Percentiles rank a stretch among this genome's conserved stretches.
These are phyloP conservation scores for Cryptosula pallasiana DNA, from an alignment of 2,888 invertebrate species.

Conservation along the genomic window DNA sequence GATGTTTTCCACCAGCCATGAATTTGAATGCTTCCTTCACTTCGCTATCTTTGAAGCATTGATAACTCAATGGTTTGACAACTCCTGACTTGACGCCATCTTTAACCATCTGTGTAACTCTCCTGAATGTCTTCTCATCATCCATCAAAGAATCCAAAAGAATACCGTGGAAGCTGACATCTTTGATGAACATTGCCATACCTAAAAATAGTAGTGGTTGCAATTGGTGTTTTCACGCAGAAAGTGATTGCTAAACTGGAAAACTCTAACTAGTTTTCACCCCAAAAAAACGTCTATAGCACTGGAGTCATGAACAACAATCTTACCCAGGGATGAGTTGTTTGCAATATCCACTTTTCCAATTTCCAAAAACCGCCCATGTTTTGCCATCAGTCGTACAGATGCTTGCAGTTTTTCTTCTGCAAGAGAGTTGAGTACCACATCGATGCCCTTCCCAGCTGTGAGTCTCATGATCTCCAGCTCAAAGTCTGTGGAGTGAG, in stretches of 20 bases:
- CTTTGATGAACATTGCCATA: slow-evolving; percentile 91
- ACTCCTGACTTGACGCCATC: slow-evolving; percentile 83
- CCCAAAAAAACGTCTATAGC: too few relatives aligned
- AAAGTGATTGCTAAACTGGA: too few relatives aligned
- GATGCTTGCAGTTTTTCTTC: slow-evolving; percentile 91
- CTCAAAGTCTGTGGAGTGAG: too few relatives aligned
- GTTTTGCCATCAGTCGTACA: slow-evolving; percentile 80
- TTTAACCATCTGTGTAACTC: slow-evolving; percentile 70
- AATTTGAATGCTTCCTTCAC: slow-evolving; percentile 85
- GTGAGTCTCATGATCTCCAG: slow-evolving; percentile 78
- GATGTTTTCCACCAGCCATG: slow-evolving; percentile 96
- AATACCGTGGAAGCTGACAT: slow-evolving; percentile 96
- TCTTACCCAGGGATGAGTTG: slow-evolving; percentile 68
- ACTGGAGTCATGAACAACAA: too few relatives aligned
- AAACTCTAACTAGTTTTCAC: too few relatives aligned
- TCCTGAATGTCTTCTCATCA: slow-evolving; percentile 64
- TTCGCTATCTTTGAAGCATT: slow-evolving; percentile 78
- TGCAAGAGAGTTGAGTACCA: slow-evolving; percentile 92
- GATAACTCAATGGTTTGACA: slow-evolving; percentile 81
- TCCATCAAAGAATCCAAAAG: slow-evolving; percentile 88
- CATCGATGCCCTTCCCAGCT: slow-evolving; percentile 79
- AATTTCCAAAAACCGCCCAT: slow-evolving; percentile 94
- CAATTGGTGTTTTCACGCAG: too few relatives aligned
- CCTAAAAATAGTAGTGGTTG: too few relatives aligned
- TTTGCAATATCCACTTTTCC: slow-evolving; percentile 95